Conservation (phyloP, 2,797 vertebrate species). For the Sciaenops ocellatus region DNA sequence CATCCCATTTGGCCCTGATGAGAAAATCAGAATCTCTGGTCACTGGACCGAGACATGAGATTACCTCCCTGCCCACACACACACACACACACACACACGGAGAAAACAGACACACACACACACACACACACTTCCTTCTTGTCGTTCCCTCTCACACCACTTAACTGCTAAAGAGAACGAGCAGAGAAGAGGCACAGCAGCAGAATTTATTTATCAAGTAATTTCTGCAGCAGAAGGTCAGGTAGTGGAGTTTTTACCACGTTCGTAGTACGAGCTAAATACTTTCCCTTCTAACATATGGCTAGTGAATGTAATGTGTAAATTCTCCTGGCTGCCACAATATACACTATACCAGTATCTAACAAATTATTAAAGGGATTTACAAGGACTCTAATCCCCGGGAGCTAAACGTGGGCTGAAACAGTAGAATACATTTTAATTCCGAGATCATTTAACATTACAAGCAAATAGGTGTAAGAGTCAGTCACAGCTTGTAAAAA, state of each 20-base stretch:
- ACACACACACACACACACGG: slow-evolving; percentile 7
- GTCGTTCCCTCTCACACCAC: slow-evolving; percentile 29
- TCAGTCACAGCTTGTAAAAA: slow-evolving; percentile 4
- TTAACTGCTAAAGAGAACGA: slow-evolving; percentile 40
- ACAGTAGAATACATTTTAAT: neutral
- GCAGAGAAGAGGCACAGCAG: slow-evolving; percentile 26
- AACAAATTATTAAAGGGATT: neutral
- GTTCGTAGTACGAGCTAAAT: slow-evolving; percentile 14
- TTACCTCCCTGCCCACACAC: slow-evolving; percentile 29
- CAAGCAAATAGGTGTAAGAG: slow-evolving; percentile 4
- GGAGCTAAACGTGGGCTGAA: neutral
- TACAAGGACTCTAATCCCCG: neutral
- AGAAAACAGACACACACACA: neutral
- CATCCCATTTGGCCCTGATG: slow-evolving; percentile 66
- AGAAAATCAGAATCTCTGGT: slow-evolving; percentile 62
- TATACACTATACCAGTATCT: neutral
- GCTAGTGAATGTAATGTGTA: slow-evolving; percentile 14
- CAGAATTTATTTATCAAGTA: slow-evolving; percentile 44
- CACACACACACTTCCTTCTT: neutral
- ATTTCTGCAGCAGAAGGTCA: slow-evolving; percentile 21
- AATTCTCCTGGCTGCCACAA: neutral
- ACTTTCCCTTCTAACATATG: neutral
- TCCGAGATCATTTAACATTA: slow-evolving; percentile 11
- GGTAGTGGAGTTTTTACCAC: slow-evolving; percentile 1
- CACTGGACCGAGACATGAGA: slow-evolving; percentile 54